Conservation (phyloP, 1,140 invertebrate species). For the Drosophila miranda region DNA sequence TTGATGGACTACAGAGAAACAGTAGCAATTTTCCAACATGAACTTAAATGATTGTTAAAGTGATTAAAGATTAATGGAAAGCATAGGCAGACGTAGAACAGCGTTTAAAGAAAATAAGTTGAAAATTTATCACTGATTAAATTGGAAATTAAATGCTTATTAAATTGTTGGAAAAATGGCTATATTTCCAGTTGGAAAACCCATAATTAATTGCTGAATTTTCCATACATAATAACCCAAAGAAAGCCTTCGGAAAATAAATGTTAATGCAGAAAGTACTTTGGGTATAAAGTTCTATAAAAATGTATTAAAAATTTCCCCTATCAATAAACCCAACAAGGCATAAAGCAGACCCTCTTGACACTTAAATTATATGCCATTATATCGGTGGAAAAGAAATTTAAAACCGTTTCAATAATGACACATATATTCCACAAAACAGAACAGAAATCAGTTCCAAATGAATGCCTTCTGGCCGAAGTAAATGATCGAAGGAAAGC, state of each 20-base stretch:
- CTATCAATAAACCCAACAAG: constrained; percentile 43
- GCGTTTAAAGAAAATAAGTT: too few relatives aligned
- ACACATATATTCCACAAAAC: constrained; percentile 35
- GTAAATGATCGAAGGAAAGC: constrained; percentile 17
- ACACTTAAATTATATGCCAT: constrained; percentile 20
- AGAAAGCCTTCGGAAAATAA: too few relatives aligned
- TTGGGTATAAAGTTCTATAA: background rate
- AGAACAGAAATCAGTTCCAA: constrained; percentile 60
- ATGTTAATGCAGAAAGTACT: too few relatives aligned
- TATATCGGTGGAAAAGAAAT: constrained; percentile 40
- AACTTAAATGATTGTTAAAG: constrained; percentile 29
- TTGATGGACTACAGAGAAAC: constrained; percentile 43
- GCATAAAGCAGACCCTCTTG: constrained; percentile 18
- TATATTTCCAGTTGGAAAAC: too few relatives aligned
- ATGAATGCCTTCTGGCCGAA: constrained; percentile 29
- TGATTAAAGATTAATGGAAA: constrained; percentile 31
- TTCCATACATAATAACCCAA: too few relatives aligned
- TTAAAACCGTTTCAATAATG: constrained; percentile 37
- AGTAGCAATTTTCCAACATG: constrained; percentile 55
- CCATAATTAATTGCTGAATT: too few relatives aligned
- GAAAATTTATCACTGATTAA: too few relatives aligned
- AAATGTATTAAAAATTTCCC: constrained; percentile 14
- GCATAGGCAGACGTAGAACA: background rate
- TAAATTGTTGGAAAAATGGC: too few relatives aligned
- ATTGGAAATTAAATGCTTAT: too few relatives aligned